Conservation (phyloP, 2,797 vertebrate genomes). For the Tiaroga cobitis region DNA sequence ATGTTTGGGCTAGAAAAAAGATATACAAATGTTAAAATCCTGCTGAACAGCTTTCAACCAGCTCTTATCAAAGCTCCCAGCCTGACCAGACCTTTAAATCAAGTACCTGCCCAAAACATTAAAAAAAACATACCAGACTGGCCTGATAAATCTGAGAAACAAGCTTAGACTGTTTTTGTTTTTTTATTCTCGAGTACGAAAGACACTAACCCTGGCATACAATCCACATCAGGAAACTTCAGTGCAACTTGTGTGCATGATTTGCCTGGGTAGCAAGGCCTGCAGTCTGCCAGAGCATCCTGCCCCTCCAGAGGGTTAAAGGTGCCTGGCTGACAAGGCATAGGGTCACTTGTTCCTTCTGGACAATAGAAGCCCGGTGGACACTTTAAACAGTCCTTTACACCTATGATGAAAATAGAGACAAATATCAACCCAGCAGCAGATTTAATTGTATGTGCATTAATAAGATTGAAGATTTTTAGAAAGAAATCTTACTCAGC, state of each 20-base stretch:
- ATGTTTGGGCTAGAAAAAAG: not conserved
- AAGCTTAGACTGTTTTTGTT: not conserved
- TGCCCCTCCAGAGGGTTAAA: constrained; percentile 85
- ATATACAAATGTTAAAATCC: not conserved
- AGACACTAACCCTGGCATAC: constrained; percentile 80
- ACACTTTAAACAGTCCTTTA: constrained; percentile 83
- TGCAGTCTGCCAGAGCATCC: constrained; percentile 81
- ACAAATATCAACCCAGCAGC: not conserved
- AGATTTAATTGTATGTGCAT: not conserved
- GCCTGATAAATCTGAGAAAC: not conserved
- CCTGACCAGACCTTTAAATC: not conserved
- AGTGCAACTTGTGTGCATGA: constrained; percentile 87
- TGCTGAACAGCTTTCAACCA: not conserved
- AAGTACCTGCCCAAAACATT: not conserved
- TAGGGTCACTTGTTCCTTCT: constrained; percentile 75
- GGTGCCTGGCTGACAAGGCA: constrained; percentile 81
- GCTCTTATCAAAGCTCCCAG: not conserved
- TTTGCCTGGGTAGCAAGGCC: constrained; percentile 82
- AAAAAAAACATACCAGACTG: not conserved
- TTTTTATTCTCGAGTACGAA: not conserved
- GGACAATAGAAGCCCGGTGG: constrained; percentile 87
- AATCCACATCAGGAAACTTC: constrained; percentile 80
- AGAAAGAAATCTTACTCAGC: constrained; percentile 71
- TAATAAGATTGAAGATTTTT: not conserved
- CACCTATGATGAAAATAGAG: constrained; percentile 68